Conservation (phyloP, 2,888 invertebrate species). For the Craniophora ligustri region DNA sequence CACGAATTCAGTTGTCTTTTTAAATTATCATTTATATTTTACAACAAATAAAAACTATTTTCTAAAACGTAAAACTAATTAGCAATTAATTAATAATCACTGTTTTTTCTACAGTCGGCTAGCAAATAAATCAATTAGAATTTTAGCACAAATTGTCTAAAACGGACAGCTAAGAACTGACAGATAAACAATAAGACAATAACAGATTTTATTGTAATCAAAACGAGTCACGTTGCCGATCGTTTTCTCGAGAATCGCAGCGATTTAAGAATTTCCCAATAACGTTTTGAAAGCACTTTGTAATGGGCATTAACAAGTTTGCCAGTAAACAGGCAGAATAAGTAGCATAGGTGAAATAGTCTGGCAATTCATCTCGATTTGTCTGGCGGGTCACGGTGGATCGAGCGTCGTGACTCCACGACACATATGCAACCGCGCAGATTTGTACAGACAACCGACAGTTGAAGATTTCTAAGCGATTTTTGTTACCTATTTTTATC, state of each 20-base stretch:
- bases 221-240: not conserved
- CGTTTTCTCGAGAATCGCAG: not conserved
- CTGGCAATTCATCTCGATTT: constrained; percentile 86
- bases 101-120: constrained; percentile 5
- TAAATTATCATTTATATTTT: too few relatives aligned
- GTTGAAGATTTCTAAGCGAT: constrained; percentile 49
- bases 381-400: constrained; percentile 81
- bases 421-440: constrained; percentile 60
- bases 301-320: constrained; percentile 61
- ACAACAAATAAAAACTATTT: too few relatives aligned
- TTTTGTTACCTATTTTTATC: constrained; percentile 23
- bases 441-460: constrained; percentile 48
- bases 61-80: too few relatives aligned
- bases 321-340: constrained; percentile 60
- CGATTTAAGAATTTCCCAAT: constrained; percentile 19
- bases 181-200: not conserved
- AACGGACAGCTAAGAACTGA: not conserved
- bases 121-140: not conserved
- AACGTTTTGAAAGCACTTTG: constrained; percentile 58
- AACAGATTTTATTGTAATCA: not conserved
- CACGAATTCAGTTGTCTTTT: constrained; percentile 18
- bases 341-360: constrained; percentile 62
- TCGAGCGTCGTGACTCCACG: constrained; percentile 75
- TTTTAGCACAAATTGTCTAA: not conserved
- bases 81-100: too few relatives aligned